Evolutionary conservation across 1,140 invertebrate species (phyloP).

Genomic region (Arion vulgaris): DNA sequence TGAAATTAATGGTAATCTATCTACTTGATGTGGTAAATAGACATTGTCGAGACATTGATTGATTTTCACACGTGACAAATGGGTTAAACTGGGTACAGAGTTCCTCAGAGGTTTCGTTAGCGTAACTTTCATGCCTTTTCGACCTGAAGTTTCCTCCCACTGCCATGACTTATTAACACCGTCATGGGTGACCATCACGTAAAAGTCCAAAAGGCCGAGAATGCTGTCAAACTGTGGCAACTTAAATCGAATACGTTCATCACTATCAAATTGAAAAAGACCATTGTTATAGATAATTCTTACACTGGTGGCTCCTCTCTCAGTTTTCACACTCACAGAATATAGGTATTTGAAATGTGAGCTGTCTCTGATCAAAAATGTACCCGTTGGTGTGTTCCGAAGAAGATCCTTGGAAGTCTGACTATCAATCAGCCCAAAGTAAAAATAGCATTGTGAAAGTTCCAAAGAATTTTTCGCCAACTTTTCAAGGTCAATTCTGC

Average conservation of each 20-base stretch:
- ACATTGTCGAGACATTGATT: slow-evolving; percentile 70
- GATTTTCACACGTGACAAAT: slow-evolving; percentile 81
- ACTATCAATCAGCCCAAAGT: slow-evolving; percentile 83
- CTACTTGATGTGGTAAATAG: slow-evolving; percentile 26
- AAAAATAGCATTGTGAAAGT: slow-evolving; percentile 78
- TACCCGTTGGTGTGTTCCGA: slow-evolving; percentile 75
- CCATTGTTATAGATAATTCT: slow-evolving; percentile 82
- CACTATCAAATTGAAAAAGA: slow-evolving; percentile 84
- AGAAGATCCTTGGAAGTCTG: slow-evolving; percentile 80
- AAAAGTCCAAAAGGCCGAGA: slow-evolving; percentile 83
- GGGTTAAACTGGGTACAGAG: slow-evolving; percentile 78
- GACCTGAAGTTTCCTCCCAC: slow-evolving; percentile 84
- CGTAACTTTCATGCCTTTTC: slow-evolving; percentile 82
- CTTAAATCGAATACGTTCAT: slow-evolving; percentile 71
- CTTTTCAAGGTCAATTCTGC: slow-evolving; percentile 50
- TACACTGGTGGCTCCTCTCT: slow-evolving; percentile 85
- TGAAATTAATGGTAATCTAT: slow-evolving; percentile 46
- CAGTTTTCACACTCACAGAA: slow-evolving; percentile 88
- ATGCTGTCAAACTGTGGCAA: slow-evolving; percentile 85
- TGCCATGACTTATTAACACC: slow-evolving; percentile 71
- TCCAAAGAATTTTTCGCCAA: slow-evolving; percentile 50
- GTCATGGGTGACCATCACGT: slow-evolving; percentile 72
- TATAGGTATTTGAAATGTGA: slow-evolving; percentile 85
- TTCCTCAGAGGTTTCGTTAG: slow-evolving; percentile 79
- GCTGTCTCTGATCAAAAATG: slow-evolving; percentile 82